Base-by-base conservation (phyloP, 2,797 vertebrate genomes). In the Avahi laniger region DNA sequence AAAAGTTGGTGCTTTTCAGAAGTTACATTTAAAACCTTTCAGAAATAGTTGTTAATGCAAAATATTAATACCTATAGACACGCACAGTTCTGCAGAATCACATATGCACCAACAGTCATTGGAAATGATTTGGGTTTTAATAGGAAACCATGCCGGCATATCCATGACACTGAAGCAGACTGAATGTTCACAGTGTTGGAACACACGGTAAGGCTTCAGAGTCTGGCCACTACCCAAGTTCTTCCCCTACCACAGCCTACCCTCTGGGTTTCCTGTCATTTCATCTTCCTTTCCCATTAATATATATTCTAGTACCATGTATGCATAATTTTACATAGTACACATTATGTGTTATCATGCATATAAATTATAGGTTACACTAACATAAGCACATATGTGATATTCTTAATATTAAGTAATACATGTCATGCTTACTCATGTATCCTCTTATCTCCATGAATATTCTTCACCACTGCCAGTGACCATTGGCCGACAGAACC, bases 1-100 rank as follows among this genome's bases (percentile, higher is more conserved):
- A 93, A 88, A 96, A 85, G 28, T 78, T 86, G 73, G 15, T 76
- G 10, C 26, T 94, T 94, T 91, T 85, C 89, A 79, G 35, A 57
- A 84, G 46, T 78, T 33, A 46, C 43, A 15, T 75, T 54, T 48
- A 67, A 85, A 86, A 38, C 13, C 81, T 90, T 82, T 65, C 75
- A 91, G 91, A 65, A 90, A 70, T n/a, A 61, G 20, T 38, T 41
- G 33, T 22, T 61, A 52, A 52, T 14, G 22, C 26, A 24, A 86
- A 93, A 80, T 43, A 30, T 35, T 11, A 11, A 30, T 24, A 24
- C 18, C 14, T 35, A 76, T 12, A 67, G 13, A 81, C 14, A 70
- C 13, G 38, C 4, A 38, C 9, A 22, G 43, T 65, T 59, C 48
- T 15, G 38, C 73, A 86, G 18, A 73, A 35, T n/a, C 33, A n/a